Percentiles rank a stretch among this genome's conserved stretches.
Conservation (phyloP, 2,888 invertebrate genomes). For the Andrena bicolor region DNA sequence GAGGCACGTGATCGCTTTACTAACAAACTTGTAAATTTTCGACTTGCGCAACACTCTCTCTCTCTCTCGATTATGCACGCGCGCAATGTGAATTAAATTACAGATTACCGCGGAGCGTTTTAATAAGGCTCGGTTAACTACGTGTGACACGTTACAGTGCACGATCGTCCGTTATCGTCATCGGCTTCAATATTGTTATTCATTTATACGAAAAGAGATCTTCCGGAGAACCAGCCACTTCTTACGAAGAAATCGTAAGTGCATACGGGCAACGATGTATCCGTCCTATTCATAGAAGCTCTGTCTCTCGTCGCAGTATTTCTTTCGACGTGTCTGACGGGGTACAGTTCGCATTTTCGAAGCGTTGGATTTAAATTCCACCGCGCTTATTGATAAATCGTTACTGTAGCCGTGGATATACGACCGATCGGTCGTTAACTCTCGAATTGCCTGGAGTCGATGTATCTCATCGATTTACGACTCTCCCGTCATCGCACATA, state of each 20-base stretch:
- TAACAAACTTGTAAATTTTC: not conserved
- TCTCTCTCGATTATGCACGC: not conserved
- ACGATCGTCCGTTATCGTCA: not conserved
- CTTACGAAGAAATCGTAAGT: not conserved
- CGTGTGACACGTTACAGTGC: not conserved
- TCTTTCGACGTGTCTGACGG: not conserved
- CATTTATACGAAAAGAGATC: not conserved
- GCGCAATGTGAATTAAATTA: not conserved
- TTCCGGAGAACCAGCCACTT: not conserved
- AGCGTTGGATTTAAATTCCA: not conserved
- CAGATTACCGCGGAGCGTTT: not conserved
- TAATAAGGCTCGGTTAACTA: not conserved
- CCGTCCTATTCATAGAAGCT: not conserved
- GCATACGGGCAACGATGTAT: not conserved
- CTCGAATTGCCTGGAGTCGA: conserved; percentile 36
- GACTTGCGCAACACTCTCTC: not conserved
- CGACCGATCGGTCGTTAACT: conserved; percentile 67
- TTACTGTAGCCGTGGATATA: conserved; percentile 38
- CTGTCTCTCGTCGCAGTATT: not conserved
- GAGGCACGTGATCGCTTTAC: not conserved
- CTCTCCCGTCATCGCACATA: not conserved
- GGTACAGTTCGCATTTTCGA: not conserved
- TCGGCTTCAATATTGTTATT: not conserved
- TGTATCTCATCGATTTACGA: conserved; percentile 9
- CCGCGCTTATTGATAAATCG: conserved; percentile 31